Evolutionary conservation across 1,140 invertebrate species (phyloP).

Genomic region (Brevipalpus yothersi): DNA sequence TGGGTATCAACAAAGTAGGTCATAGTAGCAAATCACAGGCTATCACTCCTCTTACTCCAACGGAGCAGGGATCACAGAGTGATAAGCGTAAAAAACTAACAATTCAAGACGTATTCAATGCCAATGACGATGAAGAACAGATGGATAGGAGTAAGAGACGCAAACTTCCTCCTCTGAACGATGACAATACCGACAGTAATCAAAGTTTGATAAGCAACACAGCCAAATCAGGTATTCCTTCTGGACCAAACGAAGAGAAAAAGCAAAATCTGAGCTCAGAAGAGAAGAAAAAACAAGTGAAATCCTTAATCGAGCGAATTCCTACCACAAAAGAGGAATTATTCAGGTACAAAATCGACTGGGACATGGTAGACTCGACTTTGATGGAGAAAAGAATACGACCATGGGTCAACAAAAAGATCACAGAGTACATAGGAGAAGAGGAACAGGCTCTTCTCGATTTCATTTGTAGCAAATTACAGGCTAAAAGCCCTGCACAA

Average conservation of each 20-base stretch:
- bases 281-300: constrained; percentile 86
- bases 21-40: background rate
- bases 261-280: constrained; percentile 24
- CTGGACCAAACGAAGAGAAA: constrained; percentile 1
- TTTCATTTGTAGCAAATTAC: constrained; percentile 95
- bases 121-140: constrained; percentile 57
- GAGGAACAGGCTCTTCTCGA: constrained; percentile 93
- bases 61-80: background rate
- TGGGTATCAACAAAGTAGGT: constrained; percentile 3
- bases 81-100: constrained; percentile 43
- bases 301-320: constrained; percentile 90
- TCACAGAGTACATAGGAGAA: constrained; percentile 96
- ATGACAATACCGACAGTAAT: constrained; percentile 10
- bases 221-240: background rate
- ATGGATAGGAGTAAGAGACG: constrained; percentile 33
- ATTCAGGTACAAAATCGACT: constrained; percentile 79
- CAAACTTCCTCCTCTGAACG: constrained; percentile 49
- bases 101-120: constrained; percentile 69
- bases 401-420: constrained; percentile 99
- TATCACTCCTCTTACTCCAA: background rate
- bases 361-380: constrained; percentile 52
- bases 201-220: constrained; percentile 7
- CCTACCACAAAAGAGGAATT: constrained; percentile 87
- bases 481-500: constrained; percentile 69
- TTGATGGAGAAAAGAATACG: constrained; percentile 90